phyloP scores from a whole-genome alignment of 2,888 invertebrate species.

The Archips crataeganus region DNA sequence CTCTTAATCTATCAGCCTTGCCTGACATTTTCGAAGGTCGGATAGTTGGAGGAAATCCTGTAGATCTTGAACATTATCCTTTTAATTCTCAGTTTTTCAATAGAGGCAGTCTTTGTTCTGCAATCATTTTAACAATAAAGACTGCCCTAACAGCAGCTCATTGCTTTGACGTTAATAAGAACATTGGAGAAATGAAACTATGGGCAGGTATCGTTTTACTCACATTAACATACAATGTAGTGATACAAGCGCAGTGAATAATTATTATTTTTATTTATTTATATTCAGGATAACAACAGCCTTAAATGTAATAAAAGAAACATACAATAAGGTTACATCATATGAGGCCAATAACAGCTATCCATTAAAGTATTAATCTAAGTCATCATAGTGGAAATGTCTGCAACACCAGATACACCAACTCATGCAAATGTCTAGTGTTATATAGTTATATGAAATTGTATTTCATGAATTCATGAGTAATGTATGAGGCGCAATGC shows the following conservation, averaged over 20 bases:
- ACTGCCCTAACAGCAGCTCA: slow-evolving; percentile 60
- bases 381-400: too few species aligned
- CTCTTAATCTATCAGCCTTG: slow-evolving; percentile 44
- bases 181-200: slow-evolving; percentile 56
- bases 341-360: too few species aligned
- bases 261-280: too few species aligned
- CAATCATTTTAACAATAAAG: slow-evolving; percentile 54
- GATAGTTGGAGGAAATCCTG: slow-evolving; percentile 51
- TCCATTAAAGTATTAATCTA: too few species aligned
- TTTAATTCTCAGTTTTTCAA: slow-evolving; percentile 57
- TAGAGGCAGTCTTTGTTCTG: slow-evolving; percentile 55
- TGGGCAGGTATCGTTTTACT: slow-evolving; percentile 51
- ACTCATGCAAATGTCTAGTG: too few species aligned
- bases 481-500: too few species aligned
- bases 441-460: too few species aligned
- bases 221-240: not conserved
- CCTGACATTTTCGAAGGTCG: slow-evolving; percentile 44
- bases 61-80: slow-evolving; percentile 49
- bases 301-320: too few species aligned
- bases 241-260: not conserved
- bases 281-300: too few species aligned
- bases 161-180: slow-evolving; percentile 57
- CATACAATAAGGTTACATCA: too few species aligned
- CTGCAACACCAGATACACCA: too few species aligned
- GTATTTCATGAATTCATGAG: too few species aligned